A percentile compares a stretch with the other conserved stretches of the same genome.
phyloP scores from a whole-genome alignment of 1,140 invertebrate species.

The Lepidurus couesii region DNA sequence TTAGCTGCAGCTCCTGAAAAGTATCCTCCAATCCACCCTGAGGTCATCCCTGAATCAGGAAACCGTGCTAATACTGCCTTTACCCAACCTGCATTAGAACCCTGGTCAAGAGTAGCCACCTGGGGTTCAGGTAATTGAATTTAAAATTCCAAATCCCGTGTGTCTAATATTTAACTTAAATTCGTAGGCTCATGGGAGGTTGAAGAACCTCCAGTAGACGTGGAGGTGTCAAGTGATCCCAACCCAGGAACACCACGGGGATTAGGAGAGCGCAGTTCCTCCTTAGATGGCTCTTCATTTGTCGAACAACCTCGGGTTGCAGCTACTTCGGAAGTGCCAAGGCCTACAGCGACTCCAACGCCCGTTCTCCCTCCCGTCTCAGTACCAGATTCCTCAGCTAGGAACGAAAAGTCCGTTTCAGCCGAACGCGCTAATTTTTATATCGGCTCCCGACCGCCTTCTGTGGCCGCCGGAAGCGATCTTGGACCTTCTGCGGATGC shows the following conservation, averaged over 20 bases:
- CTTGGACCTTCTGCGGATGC: neutral
- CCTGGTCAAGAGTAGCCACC: slow-evolving; percentile 26
- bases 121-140: slow-evolving; percentile 24
- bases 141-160: neutral
- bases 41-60: neutral
- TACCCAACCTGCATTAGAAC: neutral
- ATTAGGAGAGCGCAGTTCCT: slow-evolving; percentile 30
- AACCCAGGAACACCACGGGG: neutral
- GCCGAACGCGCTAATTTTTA: slow-evolving; percentile 23
- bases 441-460: slow-evolving; percentile 24
- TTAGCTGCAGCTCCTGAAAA: neutral
- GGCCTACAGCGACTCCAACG: neutral
- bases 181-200: neutral
- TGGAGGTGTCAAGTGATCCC: neutral
- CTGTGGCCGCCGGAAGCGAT: neutral
- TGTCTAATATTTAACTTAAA: neutral
- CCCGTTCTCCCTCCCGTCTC: neutral
- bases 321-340: neutral
- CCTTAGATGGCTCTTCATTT: slow-evolving; percentile 28
- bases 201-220: slow-evolving; percentile 7
- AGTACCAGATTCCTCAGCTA: neutral
- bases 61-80: neutral
- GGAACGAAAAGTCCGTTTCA: neutral
- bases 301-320: slow-evolving; percentile 12
- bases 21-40: neutral